A percentile compares a stretch with the other conserved stretches of the same genome.
phyloP scores from a whole-genome alignment of 2,113 vertebrate species.

The Gnathonemus echidnorhynchus region DNA sequence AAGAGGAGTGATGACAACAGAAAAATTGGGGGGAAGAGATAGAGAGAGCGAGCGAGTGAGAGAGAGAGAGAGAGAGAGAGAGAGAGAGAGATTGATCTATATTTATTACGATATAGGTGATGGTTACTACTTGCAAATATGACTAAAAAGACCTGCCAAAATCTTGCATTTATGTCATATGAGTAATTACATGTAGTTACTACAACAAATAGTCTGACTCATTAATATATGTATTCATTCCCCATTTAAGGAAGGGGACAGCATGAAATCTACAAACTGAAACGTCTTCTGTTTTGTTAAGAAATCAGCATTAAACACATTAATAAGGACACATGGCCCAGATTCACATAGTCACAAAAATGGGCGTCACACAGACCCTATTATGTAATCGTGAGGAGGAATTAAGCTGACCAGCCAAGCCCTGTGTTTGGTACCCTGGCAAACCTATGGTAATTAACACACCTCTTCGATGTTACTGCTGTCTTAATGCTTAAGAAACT shows the following conservation, averaged over 20 bases:
- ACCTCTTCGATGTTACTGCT: not conserved
- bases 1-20: not conserved
- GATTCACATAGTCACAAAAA: not conserved
- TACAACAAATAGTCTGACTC: not conserved
- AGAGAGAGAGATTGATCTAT: not conserved
- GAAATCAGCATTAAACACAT: not conserved
- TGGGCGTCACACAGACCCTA: not conserved
- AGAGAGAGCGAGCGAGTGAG: not conserved
- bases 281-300: not conserved
- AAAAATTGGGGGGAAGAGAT: not conserved
- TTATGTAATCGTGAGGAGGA: not conserved
- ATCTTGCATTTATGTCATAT: not conserved
- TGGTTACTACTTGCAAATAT: not conserved
- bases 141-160: not conserved
- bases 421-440: not conserved
- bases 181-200: not conserved
- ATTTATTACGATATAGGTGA: not conserved
- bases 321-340: not conserved
- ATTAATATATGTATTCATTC: not conserved
- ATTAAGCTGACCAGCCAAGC: not conserved
- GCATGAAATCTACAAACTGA: not conserved
- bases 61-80: not conserved
- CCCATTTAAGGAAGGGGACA: not conserved
- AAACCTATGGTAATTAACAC: not conserved
- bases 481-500: not conserved